Percentiles rank a stretch among this genome's conserved stretches.
phyloP scores from a whole-genome alignment of 2,888 invertebrate species.

The Calameuta filiformis region DNA sequence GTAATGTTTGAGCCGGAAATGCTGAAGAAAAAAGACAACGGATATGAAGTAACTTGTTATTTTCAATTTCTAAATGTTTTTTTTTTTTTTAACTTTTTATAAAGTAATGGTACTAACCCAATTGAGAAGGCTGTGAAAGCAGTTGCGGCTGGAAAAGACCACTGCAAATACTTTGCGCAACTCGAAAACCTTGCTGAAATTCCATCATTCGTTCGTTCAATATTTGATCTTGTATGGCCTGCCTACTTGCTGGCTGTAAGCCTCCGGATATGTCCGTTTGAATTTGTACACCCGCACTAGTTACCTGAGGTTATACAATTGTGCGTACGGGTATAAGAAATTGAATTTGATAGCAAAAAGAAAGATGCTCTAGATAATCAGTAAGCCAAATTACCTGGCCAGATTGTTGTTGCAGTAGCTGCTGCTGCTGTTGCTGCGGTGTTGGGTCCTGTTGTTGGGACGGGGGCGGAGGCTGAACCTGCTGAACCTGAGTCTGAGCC shows the following conservation, averaged over 20 bases:
- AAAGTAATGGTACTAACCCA: slow-evolving; percentile 42
- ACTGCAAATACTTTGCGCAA: slow-evolving; percentile 22
- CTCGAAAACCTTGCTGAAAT: slow-evolving; percentile 47
- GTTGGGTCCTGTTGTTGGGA: slow-evolving; percentile 23
- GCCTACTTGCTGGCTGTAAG: slow-evolving; percentile 49
- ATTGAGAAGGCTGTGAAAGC: slow-evolving; percentile 52
- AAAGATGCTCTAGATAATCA: background rate
- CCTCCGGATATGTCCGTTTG: slow-evolving; percentile 52
- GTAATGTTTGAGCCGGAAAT: slow-evolving; percentile 53
- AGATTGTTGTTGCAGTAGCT: slow-evolving; percentile 34
- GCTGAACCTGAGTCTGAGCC: slow-evolving; percentile 8
- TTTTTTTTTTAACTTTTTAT: background rate
- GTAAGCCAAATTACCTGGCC: slow-evolving; percentile 28
- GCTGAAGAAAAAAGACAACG: slow-evolving; percentile 34
- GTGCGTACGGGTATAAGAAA: background rate
- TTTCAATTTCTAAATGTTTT: background rate
- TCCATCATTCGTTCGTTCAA: slow-evolving; percentile 40
- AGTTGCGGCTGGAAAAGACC: slow-evolving; percentile 51
- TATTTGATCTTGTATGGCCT: slow-evolving; percentile 46
- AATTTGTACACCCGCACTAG: slow-evolving; percentile 51
- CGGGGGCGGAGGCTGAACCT: slow-evolving; percentile 16
- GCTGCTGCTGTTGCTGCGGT: slow-evolving; percentile 32
- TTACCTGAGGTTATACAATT: slow-evolving; percentile 33
- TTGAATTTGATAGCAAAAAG: slow-evolving; percentile 1
- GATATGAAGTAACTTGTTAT: background rate